Conservation (phyloP, 2,113 vertebrate species). For the Paraplagusia blochii region DNA sequence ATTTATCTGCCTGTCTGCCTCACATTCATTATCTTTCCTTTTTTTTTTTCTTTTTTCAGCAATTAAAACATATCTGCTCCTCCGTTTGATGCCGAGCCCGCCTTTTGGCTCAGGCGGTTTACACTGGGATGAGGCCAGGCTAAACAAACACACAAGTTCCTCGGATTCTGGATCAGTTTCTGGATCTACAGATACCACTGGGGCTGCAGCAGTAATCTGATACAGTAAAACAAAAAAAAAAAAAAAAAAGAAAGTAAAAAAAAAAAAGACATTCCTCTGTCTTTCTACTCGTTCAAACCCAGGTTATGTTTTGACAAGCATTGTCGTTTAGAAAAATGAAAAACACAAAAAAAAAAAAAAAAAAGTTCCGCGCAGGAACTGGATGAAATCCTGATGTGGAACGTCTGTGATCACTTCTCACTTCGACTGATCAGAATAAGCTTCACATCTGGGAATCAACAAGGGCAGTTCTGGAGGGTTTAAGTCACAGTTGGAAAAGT, state of each 20-base stretch:
- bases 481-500: conserved; percentile 6
- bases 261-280: not conserved
- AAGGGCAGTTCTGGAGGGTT: no score
- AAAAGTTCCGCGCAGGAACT: not conserved
- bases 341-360: conserved; percentile 2
- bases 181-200: conserved; percentile 10
- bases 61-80: conserved; percentile 48
- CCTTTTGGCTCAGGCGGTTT: conserved; percentile 12
- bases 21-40: conserved; percentile 15
- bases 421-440: not conserved
- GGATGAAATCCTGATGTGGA: not conserved
- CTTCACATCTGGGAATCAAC: no score
- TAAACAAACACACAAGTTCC: conserved; percentile 45
- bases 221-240: not conserved
- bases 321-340: conserved; percentile 5
- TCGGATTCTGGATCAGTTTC: conserved; percentile 6
- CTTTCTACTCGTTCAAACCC: not conserved
- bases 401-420: not conserved
- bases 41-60: conserved; percentile 23
- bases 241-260: conserved; percentile 1
- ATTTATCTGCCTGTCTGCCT: conserved; percentile 1
- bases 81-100: conserved; percentile 35
- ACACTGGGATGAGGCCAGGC: conserved; percentile 35
- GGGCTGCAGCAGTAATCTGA: conserved; percentile 1
- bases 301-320: conserved; percentile 10